A percentile compares a stretch with the other conserved stretches of the same genome.
phyloP scores from a whole-genome alignment of 2,888 invertebrate species.

The Coelinius sp. region DNA sequence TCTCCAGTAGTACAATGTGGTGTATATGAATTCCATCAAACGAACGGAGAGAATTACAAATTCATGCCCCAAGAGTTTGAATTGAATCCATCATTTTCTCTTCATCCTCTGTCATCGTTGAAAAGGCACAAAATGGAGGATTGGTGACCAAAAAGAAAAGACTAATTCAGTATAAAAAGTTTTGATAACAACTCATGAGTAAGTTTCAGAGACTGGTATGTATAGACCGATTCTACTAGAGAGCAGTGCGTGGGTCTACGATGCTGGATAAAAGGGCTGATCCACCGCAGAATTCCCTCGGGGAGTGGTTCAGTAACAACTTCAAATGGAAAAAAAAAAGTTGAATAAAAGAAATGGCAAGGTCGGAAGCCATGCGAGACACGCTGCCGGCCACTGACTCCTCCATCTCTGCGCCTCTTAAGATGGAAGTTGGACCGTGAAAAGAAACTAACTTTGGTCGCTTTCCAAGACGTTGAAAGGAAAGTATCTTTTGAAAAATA shows the following conservation, averaged over 20 bases:
- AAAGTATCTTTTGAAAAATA: constrained; percentile 63
- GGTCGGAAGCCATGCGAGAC: constrained; percentile 34
- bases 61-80: not conserved
- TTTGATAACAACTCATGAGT: constrained; percentile 68
- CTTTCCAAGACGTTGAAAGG: constrained; percentile 66
- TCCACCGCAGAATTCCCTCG: constrained; percentile 45
- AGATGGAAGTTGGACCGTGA: constrained; percentile 65
- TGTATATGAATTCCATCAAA: not conserved
- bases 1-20: not conserved
- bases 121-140: constrained; percentile 52
- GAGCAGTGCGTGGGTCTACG: constrained; percentile 24
- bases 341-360: constrained; percentile 35
- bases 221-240: constrained; percentile 22
- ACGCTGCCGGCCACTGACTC: constrained; percentile 44
- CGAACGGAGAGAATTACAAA: not conserved
- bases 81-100: not conserved
- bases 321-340: constrained; percentile 36
- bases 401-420: constrained; percentile 56
- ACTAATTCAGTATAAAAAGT: constrained; percentile 68
- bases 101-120: constrained; percentile 1
- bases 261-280: constrained; percentile 50
- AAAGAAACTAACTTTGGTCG: constrained; percentile 62
- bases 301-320: constrained; percentile 33
- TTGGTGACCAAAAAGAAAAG: constrained; percentile 42
- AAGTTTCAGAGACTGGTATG: constrained; percentile 53